Conservation (phyloP, 2,113 vertebrate species). For the Pao palembangensis region DNA sequence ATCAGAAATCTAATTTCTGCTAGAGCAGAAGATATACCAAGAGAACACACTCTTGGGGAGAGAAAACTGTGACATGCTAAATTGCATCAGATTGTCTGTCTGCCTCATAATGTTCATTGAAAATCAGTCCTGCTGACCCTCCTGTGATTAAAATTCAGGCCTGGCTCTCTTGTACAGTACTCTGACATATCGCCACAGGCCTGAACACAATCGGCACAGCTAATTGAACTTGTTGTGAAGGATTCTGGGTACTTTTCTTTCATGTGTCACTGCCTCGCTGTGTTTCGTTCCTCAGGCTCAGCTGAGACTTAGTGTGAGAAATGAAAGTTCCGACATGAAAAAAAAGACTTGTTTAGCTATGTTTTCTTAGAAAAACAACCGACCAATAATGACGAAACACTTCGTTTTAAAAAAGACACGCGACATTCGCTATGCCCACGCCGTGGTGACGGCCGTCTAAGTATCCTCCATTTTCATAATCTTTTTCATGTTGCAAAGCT, state of each 20-base stretch:
- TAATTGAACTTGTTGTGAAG: conserved; percentile 39
- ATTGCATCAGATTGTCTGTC: conserved; percentile 33
- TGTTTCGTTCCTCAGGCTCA: conserved; percentile 27
- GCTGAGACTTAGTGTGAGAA: conserved; percentile 17
- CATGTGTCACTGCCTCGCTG: conserved; percentile 13
- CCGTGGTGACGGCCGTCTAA: too few species aligned
- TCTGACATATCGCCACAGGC: conserved; percentile 31
- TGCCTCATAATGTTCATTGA: conserved; percentile 34
- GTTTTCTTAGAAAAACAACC: not conserved
- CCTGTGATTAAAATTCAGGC: conserved; percentile 45
- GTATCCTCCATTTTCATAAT: conserved; percentile 21
- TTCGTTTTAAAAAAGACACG: not conserved
- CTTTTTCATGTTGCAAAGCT: conserved; percentile 23
- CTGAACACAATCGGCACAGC: conserved; percentile 32
- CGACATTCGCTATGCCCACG: not conserved
- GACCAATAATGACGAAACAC: not conserved
- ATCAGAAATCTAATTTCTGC: too few species aligned
- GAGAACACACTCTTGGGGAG: conserved; percentile 8
- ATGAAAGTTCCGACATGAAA: conserved; percentile 18
- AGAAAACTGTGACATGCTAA: conserved; percentile 30
- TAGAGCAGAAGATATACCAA: not conserved
- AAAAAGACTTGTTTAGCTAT: conserved; percentile 25
- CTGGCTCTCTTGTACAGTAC: conserved; percentile 36
- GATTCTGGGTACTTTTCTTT: conserved; percentile 34
- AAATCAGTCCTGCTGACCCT: conserved; percentile 41